Percentiles rank a stretch among this genome's conserved stretches.
phyloP scores from a whole-genome alignment of 2,888 invertebrate genomes.

The Drosophila longiperda region DNA sequence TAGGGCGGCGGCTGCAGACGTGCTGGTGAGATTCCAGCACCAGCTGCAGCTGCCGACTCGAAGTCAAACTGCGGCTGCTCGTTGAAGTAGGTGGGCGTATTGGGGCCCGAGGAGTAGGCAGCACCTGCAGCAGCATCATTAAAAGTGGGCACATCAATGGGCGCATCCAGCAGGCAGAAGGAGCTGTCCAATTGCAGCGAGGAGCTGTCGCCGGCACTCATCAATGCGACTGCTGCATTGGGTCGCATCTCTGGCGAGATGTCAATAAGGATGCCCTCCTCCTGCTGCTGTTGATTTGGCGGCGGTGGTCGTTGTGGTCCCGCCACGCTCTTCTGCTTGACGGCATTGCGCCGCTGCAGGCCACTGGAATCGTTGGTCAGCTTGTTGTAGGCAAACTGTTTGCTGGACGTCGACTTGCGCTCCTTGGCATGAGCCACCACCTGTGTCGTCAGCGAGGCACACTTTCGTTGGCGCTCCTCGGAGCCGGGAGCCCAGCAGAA shows the following conservation, averaged over 20 bases:
- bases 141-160: slow-evolving; percentile 88
- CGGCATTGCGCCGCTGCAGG: slow-evolving; percentile 69
- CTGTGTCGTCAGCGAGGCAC: slow-evolving; percentile 66
- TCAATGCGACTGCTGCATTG: slow-evolving; percentile 21
- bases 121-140: slow-evolving; percentile 40
- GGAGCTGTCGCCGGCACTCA: slow-evolving; percentile 62
- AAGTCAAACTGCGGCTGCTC: slow-evolving; percentile 72
- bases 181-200: slow-evolving; percentile 81
- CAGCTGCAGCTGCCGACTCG: slow-evolving; percentile 24
- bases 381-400: slow-evolving; percentile 94
- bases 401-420: slow-evolving; percentile 85
- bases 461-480: slow-evolving; percentile 85
- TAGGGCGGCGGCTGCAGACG: slow-evolving; percentile 86
- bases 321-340: slow-evolving; percentile 58
- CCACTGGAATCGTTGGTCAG: slow-evolving; percentile 89
- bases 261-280: slow-evolving; percentile 91
- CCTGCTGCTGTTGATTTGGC: slow-evolving; percentile 68
- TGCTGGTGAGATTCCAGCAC: slow-evolving; percentile 51
- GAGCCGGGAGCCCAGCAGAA: slow-evolving; percentile 89
- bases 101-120: slow-evolving; percentile 47
- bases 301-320: slow-evolving; percentile 84
- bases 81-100: slow-evolving; percentile 62
- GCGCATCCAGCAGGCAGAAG: slow-evolving; percentile 89
- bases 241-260: slow-evolving; percentile 87
- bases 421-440: slow-evolving; percentile 78